These are phyloP conservation scores for Calyptommatus sinebrachiatus DNA, from an alignment of 2,113 vertebrate species.

Conservation along the genomic window DNA sequence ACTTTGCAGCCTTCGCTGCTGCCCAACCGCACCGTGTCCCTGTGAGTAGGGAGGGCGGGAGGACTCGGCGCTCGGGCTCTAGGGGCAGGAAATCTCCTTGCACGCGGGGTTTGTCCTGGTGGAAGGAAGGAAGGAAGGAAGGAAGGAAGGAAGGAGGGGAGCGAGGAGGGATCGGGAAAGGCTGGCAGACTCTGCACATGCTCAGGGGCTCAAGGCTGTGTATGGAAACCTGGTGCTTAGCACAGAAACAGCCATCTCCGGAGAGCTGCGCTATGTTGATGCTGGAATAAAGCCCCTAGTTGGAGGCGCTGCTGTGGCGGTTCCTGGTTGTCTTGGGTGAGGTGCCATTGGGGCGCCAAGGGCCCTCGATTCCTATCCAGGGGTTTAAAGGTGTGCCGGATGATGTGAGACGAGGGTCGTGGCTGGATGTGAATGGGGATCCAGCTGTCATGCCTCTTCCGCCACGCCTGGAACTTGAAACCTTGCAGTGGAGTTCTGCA, in stretches of 20 bases:
- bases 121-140: background rate
- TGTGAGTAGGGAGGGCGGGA: conserved; percentile 75
- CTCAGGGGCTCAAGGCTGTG: conserved; percentile 1
- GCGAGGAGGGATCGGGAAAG: too few relatives aligned
- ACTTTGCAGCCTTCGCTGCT: conserved; percentile 80
- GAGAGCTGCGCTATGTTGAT: background rate
- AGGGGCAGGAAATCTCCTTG: too few relatives aligned
- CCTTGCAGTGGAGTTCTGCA: background rate
- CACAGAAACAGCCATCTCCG: background rate
- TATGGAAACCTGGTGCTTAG: background rate
- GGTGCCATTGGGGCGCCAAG: background rate
- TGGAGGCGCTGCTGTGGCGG: background rate
- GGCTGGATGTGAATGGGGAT: background rate
- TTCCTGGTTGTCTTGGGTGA: background rate
- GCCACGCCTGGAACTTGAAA: background rate
- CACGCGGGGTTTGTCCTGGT: too few relatives aligned
- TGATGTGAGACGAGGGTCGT: background rate
- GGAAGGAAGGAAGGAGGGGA: background rate
- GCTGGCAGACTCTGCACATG: background rate
- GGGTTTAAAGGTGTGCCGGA: too few relatives aligned
- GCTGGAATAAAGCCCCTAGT: too few relatives aligned
- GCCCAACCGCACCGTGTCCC: conserved; percentile 82
- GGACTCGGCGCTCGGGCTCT: too few relatives aligned
- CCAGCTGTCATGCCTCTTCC: background rate
- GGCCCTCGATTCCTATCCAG: background rate